Percentiles rank a stretch among this genome's conserved stretches.
These are phyloP conservation scores for Brachionus asplanchnoidis DNA, from an alignment of 1,140 invertebrate genomes.

Conservation along the genomic window DNA sequence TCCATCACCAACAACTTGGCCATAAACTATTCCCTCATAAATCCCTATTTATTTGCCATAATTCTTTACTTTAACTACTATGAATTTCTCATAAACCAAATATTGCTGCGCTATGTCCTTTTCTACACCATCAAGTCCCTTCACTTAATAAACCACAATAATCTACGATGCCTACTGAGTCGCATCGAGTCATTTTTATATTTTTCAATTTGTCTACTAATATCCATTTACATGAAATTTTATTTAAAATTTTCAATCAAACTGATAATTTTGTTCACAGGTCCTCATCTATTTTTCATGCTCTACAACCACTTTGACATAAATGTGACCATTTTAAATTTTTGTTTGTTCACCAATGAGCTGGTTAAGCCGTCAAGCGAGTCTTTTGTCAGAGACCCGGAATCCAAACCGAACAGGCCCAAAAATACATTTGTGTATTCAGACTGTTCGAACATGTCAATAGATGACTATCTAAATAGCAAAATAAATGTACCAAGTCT, in stretches of 20 bases:
- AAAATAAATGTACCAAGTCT: background rate
- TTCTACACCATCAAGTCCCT: background rate
- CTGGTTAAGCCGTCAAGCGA: background rate
- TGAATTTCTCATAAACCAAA: background rate
- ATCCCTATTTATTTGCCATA: background rate
- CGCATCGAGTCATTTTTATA: constrained; percentile 3
- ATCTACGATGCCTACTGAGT: background rate
- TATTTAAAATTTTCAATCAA: background rate
- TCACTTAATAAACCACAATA: background rate
- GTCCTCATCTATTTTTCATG: background rate
- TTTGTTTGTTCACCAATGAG: constrained; percentile 15
- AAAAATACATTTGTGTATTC: background rate
- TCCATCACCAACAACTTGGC: constrained; percentile 11
- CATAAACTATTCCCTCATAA: constrained; percentile 10
- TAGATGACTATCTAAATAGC: background rate
- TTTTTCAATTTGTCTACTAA: background rate
- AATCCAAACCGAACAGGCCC: background rate
- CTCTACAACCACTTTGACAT: constrained; percentile 18
- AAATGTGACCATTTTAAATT: background rate
- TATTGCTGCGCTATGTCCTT: background rate
- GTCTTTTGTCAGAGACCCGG: background rate
- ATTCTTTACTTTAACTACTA: constrained; percentile 25
- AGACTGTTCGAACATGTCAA: background rate
- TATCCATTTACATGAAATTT: background rate
- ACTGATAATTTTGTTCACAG: background rate